Conservation (phyloP, 2,113 vertebrate genomes). For the Ameiurus melas region DNA sequence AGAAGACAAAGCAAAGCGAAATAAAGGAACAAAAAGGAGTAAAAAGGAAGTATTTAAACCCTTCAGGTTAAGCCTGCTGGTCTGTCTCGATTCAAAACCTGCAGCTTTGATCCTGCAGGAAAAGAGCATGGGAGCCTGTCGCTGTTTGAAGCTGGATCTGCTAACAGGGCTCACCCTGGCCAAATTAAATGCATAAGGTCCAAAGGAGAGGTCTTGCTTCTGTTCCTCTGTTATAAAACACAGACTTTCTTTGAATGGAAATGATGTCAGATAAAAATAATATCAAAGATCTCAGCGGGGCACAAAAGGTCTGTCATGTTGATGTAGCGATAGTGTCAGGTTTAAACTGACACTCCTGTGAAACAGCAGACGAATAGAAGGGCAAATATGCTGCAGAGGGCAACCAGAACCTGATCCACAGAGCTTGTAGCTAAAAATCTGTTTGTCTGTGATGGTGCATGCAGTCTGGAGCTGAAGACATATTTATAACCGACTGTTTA, state of each 20-base stretch:
- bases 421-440: background rate
- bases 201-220: background rate
- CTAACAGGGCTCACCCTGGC: constrained; percentile 16
- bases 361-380: constrained; percentile 17
- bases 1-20: constrained; percentile 44
- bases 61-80: constrained; percentile 66
- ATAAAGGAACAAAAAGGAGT: constrained; percentile 50
- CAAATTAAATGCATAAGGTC: constrained; percentile 58
- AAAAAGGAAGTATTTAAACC: constrained; percentile 63
- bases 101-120: constrained; percentile 66
- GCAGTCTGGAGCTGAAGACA: background rate
- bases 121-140: constrained; percentile 59
- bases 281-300: constrained; percentile 26
- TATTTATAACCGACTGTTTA: background rate
- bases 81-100: constrained; percentile 54
- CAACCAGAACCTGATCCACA: background rate
- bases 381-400: constrained; percentile 1
- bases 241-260: constrained; percentile 35
- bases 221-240: constrained; percentile 36
- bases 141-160: constrained; percentile 63
- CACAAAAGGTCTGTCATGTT: constrained; percentile 41
- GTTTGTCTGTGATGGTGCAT: too few species aligned
- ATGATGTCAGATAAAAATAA: constrained; percentile 51
- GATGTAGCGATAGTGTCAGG: constrained; percentile 31
- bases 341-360: constrained; percentile 23